Evolutionary conservation across 1,140 invertebrate species (phyloP).

Genomic region (Choristoneura fumiferana): DNA sequence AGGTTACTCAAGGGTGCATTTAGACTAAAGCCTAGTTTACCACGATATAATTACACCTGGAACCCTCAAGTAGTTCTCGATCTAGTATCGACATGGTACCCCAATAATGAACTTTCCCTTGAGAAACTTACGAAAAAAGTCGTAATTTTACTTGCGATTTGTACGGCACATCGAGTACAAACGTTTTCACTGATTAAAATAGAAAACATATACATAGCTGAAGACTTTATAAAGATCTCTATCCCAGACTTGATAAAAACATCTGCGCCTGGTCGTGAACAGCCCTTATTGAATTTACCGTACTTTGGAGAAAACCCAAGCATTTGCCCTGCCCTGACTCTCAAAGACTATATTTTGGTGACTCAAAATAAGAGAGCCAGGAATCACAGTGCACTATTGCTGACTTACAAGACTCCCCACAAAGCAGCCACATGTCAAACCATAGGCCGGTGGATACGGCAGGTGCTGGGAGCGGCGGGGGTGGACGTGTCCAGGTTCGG

Average conservation of each 20-base stretch:
- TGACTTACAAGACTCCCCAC: constrained; percentile 23
- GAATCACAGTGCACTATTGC: constrained; percentile 23
- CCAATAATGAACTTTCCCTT: constrained; percentile 22
- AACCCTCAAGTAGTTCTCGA: constrained; percentile 33
- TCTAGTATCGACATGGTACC: constrained; percentile 21
- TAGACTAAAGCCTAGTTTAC: constrained; percentile 25
- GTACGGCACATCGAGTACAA: constrained; percentile 27
- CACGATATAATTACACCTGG: constrained; percentile 36
- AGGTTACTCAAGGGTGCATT: constrained; percentile 35
- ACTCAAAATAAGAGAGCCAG: constrained; percentile 25
- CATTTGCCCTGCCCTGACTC: constrained; percentile 31
- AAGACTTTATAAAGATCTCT: constrained; percentile 15
- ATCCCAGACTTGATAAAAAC: constrained; percentile 38
- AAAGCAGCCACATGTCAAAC: constrained; percentile 1
- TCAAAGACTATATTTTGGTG: constrained; percentile 28
- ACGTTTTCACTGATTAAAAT: constrained; percentile 28
- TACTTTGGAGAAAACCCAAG: constrained; percentile 28
- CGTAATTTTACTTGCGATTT: constrained; percentile 31
- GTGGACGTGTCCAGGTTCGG: not conserved
- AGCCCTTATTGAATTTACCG: constrained; percentile 31
- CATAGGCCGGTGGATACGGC: not conserved
- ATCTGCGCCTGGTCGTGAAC: constrained; percentile 23
- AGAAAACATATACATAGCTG: constrained; percentile 17
- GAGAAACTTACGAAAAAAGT: constrained; percentile 28
- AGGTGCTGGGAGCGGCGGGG: not conserved